Evolutionary conservation across 2,797 vertebrate genomes (phyloP), one percentile per base, ranked within the genome.

Genomic region (Poecilia velifera): DNA sequence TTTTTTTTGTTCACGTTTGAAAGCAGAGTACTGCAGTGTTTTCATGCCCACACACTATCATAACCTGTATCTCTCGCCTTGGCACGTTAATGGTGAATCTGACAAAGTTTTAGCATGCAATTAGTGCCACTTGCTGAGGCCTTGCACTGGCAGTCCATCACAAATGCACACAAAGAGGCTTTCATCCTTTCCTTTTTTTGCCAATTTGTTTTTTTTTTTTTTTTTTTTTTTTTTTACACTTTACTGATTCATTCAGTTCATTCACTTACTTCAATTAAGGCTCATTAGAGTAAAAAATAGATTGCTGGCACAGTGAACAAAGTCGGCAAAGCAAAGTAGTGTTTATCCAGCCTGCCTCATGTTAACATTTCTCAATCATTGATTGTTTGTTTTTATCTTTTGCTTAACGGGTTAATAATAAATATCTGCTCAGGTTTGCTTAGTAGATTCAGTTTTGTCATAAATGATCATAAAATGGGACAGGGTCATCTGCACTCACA

Each of bases 11-110:
- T 68, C 34, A 75, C 39, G 84, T 83, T 55, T 81, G 22, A 71
- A 53, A 66, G 51, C 28, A 31, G 59, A 76, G 22, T 49, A 39
- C 28, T 76, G 46, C 2, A 4, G n/a, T n/a, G 68, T 76, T 80
- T n/a, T 86, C 31, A 34, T 45, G 43, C 47, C 62, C 74, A 49
- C 45, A 53, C 51, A 39, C 53, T 49, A 57, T 84, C 68, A 62
- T 31, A 34, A 84, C 57, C 76, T 6, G 0, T 66, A 73, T 59
- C 53, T 82, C 79, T 80, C 43, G 39, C 64, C 55, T 78, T 31
- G 0, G 36, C 68, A 82, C 75, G 81, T 84, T 91, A 87, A 90
- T 85, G 75, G 83, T 82, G 79, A 86, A 74, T 84, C 81, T 89
- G 87, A 86, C 82, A 83, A 66, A 2, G 72, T 72, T 77, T 82